phyloP scores from a whole-genome alignment of 2,113 vertebrate genomes.

The Amblyornis subalaris region DNA sequence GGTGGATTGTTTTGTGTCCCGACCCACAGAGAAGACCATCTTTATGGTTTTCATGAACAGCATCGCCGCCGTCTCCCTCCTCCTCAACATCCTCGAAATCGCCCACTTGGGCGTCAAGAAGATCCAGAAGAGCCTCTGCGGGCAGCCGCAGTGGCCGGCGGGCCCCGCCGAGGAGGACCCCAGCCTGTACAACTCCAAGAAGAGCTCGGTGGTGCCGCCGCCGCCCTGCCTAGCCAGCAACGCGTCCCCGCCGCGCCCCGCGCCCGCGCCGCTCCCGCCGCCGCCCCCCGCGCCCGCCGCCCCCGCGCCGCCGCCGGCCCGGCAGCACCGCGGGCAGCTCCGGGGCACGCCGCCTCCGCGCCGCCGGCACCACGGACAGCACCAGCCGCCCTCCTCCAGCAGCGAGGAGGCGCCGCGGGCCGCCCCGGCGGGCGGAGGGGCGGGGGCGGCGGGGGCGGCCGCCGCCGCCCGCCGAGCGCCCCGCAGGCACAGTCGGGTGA shows the following conservation, averaged over 20 bases:
- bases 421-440: no score
- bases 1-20: conserved; percentile 93
- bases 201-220: conserved; percentile 76
- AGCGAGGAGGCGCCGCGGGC: no score
- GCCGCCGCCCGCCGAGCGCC: no score
- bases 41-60: conserved; percentile 96
- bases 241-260: conserved; percentile 64
- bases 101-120: conserved; percentile 87
- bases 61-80: conserved; percentile 86
- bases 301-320: no score
- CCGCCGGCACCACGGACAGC: no score
- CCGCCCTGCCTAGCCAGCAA: conserved; percentile 62
- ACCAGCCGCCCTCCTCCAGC: no score
- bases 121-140: conserved; percentile 79
- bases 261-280: background rate
- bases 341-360: no score
- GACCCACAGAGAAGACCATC: conserved; percentile 93
- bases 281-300: no score
- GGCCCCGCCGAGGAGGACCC: conserved; percentile 65
- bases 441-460: no score
- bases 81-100: conserved; percentile 90
- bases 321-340: no score
- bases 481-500: no score
- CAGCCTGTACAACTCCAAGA: conserved; percentile 77
- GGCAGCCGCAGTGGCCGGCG: conserved; percentile 25